Percentiles rank a stretch among this genome's conserved stretches.
Evolutionary conservation across 2,888 invertebrate species (phyloP).

Genomic region (Drosophila pseudotalamancana): DNA sequence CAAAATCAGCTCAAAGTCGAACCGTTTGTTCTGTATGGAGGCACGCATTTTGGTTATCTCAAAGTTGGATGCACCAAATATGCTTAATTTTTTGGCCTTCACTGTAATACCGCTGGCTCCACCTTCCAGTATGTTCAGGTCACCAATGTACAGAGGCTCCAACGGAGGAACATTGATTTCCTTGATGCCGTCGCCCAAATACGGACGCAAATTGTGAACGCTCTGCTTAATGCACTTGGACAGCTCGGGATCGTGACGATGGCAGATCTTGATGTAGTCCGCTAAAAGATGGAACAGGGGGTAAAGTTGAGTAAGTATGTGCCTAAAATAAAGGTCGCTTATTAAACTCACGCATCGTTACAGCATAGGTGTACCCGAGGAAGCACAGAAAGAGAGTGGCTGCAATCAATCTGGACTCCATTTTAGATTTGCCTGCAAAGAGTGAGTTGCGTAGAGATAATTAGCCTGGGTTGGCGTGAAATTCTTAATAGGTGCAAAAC

Average conservation of each 20-base stretch:
- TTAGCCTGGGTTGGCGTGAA: background rate
- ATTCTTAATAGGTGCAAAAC: background rate
- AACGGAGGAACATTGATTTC: constrained; percentile 88
- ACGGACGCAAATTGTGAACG: constrained; percentile 87
- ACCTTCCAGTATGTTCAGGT: constrained; percentile 88
- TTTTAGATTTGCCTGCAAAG: constrained; percentile 41
- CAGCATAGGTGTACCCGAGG: constrained; percentile 46
- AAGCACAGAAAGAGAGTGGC: constrained; percentile 44
- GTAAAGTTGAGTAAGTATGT: background rate
- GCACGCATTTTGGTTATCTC: constrained; percentile 86
- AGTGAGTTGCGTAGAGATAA: constrained; percentile 1
- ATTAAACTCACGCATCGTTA: constrained; percentile 71
- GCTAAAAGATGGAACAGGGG: constrained; percentile 84
- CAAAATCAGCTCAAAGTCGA: constrained; percentile 87
- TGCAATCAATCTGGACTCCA: constrained; percentile 53
- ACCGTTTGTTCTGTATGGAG: constrained; percentile 82
- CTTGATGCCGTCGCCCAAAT: constrained; percentile 87
- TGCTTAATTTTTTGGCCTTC: constrained; percentile 86
- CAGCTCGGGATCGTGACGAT: constrained; percentile 87
- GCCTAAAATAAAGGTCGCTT: background rate
- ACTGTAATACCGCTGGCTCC: constrained; percentile 78
- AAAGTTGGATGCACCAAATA: constrained; percentile 88
- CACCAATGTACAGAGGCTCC: constrained; percentile 89
- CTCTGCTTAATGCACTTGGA: constrained; percentile 87
- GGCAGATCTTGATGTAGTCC: constrained; percentile 88